Evolutionary conservation across 1,140 invertebrate genomes (phyloP).

Genomic region (Micrasema minimum): DNA sequence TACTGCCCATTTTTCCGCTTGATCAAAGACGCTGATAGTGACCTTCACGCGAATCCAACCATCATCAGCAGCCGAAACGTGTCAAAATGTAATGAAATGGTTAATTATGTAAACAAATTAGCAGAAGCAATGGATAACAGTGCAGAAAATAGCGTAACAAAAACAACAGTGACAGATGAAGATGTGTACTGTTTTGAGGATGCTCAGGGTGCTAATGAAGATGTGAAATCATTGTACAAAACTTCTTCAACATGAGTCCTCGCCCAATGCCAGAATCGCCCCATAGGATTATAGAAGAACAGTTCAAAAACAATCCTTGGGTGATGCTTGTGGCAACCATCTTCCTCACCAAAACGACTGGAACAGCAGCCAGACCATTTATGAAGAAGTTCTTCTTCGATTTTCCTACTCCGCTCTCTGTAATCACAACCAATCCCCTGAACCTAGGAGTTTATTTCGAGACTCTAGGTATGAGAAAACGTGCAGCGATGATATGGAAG

Average conservation of each 20-base stretch:
- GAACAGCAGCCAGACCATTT: conserved; percentile 61
- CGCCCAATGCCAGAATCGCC: conserved; percentile 64
- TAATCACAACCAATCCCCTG: conserved; percentile 59
- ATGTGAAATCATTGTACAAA: conserved; percentile 48
- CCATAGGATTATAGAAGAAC: conserved; percentile 67
- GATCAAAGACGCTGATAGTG: no score
- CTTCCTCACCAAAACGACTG: conserved; percentile 68
- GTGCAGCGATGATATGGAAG: conserved; percentile 67
- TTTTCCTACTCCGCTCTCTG: conserved; percentile 63
- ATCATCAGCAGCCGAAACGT: no score
- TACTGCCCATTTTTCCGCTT: no score
- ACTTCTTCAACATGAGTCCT: conserved; percentile 57
- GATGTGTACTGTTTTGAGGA: conserved; percentile 2
- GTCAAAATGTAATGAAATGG: no score
- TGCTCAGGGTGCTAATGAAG: conserved; percentile 6
- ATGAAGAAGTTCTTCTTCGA: conserved; percentile 65
- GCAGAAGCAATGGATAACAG: not conserved
- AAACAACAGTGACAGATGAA: not conserved
- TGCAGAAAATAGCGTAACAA: not conserved
- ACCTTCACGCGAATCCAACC: no score
- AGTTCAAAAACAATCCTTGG: conserved; percentile 67
- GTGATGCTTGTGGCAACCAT: conserved; percentile 67
- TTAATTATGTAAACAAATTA: not conserved
- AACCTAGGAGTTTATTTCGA: conserved; percentile 65
- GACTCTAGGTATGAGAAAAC: conserved; percentile 63